A percentile compares a stretch with the other conserved stretches of the same genome.
phyloP scores from a whole-genome alignment of 1,140 invertebrate genomes.

The Brachionus plicatilis region DNA sequence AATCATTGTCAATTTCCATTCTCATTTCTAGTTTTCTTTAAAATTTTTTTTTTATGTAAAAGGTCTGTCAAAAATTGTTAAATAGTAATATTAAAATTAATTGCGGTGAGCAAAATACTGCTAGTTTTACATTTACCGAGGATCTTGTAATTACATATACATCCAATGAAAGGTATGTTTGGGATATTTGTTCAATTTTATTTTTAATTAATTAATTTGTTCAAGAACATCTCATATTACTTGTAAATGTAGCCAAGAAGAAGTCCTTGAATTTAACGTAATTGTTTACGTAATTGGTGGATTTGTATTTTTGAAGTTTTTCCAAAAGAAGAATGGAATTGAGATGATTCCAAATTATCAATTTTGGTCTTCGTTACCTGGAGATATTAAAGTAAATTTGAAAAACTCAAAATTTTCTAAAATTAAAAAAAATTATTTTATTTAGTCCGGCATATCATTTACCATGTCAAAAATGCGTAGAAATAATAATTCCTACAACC shows the following conservation, averaged over 20 bases:
- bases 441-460: neutral
- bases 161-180: neutral
- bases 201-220: too few relatives aligned
- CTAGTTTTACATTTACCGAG: neutral
- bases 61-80: conserved; percentile 19
- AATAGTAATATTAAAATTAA: neutral
- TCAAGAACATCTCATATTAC: neutral
- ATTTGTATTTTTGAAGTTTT: neutral
- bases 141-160: neutral
- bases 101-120: conserved; percentile 5
- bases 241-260: neutral
- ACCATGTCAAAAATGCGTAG: neutral
- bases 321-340: neutral
- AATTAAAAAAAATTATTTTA: neutral
- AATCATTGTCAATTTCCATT: too few relatives aligned
- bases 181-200: too few relatives aligned
- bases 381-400: neutral
- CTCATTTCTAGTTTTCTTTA: too few relatives aligned
- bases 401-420: neutral
- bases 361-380: neutral
- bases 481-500: neutral
- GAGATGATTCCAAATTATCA: neutral
- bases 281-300: neutral
- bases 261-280: neutral
- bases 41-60: neutral